Base-by-base conservation (phyloP, 1,140 invertebrate genomes). In the Bradysia coprophila region DNA sequence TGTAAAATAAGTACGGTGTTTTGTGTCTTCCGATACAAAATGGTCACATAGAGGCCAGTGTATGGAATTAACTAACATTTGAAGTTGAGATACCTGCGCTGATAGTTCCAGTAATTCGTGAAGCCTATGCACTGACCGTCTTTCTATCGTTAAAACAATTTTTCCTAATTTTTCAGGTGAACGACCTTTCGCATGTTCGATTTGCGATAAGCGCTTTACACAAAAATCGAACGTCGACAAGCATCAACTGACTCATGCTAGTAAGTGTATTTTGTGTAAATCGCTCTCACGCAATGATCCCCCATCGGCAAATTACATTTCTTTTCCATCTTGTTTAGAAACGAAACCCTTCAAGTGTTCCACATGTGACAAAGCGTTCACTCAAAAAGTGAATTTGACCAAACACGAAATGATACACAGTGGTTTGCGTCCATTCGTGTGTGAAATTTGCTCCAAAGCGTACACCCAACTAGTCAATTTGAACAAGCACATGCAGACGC, bases 181-280 rank as follows among this genome's bases (percentile, higher is more conserved):
- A n/a, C n/a, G n/a, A n/a, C n/a, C n/a, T n/a, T n/a, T n/a, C n/a
- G n/a, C n/a, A n/a, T n/a, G n/a, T n/a, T n/a, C n/a, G 34, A 51
- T 58, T 16, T 60, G 57, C 43, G 46, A 51, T 9, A 60, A 59
- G 46, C 54, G 55, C 8, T 60, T 60, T 24, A 52, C 57, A n/a
- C 57, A 60, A 50, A 53, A 56, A 16, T 57, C 59, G 10, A 60
- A 60, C 38, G 46, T 60, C 18, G 40, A 33, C 3, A 41, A 41
- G n/a, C 57, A 60, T 49, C 54, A 60, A 48, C 54, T 60, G 47
- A 57, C 50, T 49, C 57, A 60, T 45, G 59, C 57, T n/a, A 57
- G 57, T 24, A 5, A 22, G 9, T 41, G 1, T 21, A 6, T 31
- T 2, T 31, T 31, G 8, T 31, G 28, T 31, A 31, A n/a, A 9